phyloP scores from a whole-genome alignment of 2,888 invertebrate genomes.

The Drosophila koepferae region DNA sequence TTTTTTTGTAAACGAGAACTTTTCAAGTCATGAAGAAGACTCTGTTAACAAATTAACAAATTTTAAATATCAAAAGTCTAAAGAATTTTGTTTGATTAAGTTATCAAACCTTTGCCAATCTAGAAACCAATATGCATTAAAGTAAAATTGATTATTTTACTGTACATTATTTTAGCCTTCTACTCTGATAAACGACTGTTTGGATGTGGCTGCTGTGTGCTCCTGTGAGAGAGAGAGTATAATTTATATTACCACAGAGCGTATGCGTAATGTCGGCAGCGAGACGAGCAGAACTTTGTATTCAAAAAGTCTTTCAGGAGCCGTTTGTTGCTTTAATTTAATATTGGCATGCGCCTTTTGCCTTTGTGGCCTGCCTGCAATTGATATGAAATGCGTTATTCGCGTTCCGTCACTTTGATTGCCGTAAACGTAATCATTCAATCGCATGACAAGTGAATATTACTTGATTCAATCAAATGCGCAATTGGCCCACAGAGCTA shows the following conservation, averaged over 20 bases:
- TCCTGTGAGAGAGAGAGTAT: conserved; percentile 13
- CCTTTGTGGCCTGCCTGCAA: neutral
- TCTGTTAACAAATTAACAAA: no score
- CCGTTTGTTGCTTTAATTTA: conserved; percentile 2
- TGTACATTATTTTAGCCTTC: neutral
- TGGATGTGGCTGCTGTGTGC: neutral
- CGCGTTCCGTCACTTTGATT: conserved; percentile 36
- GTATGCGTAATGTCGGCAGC: conserved; percentile 21
- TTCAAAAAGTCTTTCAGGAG: neutral
- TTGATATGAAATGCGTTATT: conserved; percentile 26
- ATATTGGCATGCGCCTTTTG: conserved; percentile 10
- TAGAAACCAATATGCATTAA: neutral
- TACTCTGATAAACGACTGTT: neutral
- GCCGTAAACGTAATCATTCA: conserved; percentile 57
- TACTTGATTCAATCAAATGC: conserved; percentile 57
- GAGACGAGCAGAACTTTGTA: neutral
- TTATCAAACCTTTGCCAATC: neutral
- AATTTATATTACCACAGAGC: conserved; percentile 28
- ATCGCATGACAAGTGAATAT: conserved; percentile 73
- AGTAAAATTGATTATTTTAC: neutral
- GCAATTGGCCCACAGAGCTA: conserved; percentile 5
- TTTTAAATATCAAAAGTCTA: neutral
- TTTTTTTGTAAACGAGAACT: neutral
- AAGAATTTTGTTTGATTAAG: neutral
- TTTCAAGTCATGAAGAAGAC: neutral